Evolutionary conservation across 2,888 invertebrate genomes (phyloP), one percentile per base, ranked within the genome.

Genomic region (Temnothorax ravouxi): DNA sequence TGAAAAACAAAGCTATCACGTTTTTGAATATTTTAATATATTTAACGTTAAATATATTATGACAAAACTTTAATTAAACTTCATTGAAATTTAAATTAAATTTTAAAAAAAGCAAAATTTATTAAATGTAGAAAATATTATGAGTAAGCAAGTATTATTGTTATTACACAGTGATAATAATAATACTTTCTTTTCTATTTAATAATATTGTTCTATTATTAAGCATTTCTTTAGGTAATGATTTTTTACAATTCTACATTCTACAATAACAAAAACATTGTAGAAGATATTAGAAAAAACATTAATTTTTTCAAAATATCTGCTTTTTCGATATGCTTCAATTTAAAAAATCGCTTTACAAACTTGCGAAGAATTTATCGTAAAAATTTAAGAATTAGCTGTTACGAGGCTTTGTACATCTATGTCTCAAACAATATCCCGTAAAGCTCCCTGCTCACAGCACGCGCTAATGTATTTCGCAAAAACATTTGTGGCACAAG

Each of bases 21-120:
- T 3, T 44, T 66, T 66, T 66, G 11, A 44, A 66, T 66, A 66
- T 66, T 66, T 66, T 44, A 66, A 66, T 66, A 66, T 66, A 66
- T 66, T 66, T 15, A 66, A 66, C 9, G 15, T 66, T 66, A 66
- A 66, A 44, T 15, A 66, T 66, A 44, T 66, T 44, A 44, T 9
- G 8, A 66, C 1, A 44, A 15, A 44, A 66, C 25, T 66, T 18
- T 44, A 66, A 66, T 66, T 44, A 66, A 44, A 66, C 25, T 15
- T 61, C 18, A 44, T 66, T 44, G 44, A 44, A 44, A 44, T 66
- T 25, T 41, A 64, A 64, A 41, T 64, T 44, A 11, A 66, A 44
- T 44, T 66, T 25, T 25, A 3, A 44, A 25, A 44, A 44, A 64
- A 64, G 5, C 21, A 62, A 38, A 41, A 41, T 41, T 6, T 21